Conservation (phyloP, 2,797 vertebrate genomes). For the Otolemur crassicaudatus region DNA sequence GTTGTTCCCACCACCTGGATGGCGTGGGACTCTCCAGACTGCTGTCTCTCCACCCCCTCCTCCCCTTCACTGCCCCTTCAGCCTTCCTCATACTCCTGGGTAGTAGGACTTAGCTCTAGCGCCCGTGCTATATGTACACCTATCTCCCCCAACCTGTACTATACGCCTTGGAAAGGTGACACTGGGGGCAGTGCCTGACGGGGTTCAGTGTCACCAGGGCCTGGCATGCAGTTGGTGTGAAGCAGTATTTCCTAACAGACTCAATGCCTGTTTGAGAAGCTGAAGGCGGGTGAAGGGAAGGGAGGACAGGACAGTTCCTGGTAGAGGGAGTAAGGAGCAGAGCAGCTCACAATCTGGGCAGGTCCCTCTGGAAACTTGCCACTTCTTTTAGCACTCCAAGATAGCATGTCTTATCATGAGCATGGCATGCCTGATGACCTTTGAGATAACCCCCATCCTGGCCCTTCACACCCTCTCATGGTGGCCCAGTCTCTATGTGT, state of each 20-base stretch:
- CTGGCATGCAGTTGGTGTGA: neutral
- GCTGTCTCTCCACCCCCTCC: too few species aligned
- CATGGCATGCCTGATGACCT: constrained; percentile 50
- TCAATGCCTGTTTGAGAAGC: neutral
- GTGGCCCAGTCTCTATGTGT: neutral
- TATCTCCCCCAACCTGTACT: rapidly evolving
- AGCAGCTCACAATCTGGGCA: rapidly evolving
- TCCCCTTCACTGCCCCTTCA: neutral
- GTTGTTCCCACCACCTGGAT: rapidly evolving
- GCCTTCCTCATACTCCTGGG: neutral
- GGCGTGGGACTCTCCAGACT: neutral
- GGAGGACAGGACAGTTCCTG: neutral
- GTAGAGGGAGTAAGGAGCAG: neutral
- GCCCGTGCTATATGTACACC: too few species aligned
- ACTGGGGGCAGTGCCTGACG: neutral
- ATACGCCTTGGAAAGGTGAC: neutral
- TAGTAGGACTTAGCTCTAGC: neutral
- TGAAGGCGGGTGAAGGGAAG: neutral
- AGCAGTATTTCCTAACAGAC: neutral
- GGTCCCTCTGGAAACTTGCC: constrained; percentile 45
- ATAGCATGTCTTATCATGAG: constrained; percentile 45
- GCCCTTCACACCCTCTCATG: neutral
- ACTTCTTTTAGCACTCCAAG: neutral
- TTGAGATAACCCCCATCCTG: neutral
- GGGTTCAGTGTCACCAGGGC: neutral